Evolutionary conservation across 2,113 vertebrate species (phyloP).

Genomic region (Ageneiosus marmoratus): DNA sequence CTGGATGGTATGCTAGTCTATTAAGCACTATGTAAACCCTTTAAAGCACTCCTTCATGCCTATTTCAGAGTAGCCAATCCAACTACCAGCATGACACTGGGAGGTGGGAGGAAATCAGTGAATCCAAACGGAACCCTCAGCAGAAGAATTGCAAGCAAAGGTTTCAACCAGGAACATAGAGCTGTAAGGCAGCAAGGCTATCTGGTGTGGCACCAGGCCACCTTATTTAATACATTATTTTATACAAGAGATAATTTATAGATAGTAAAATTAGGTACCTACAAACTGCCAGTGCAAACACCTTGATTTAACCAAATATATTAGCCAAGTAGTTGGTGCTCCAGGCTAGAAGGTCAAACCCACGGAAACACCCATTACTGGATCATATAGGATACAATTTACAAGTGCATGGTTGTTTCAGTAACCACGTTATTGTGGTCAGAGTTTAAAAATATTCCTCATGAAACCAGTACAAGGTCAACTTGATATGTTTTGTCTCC

Average conservation of each 20-base stretch:
- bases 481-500: background rate
- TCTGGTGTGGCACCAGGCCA: background rate
- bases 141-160: background rate
- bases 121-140: background rate
- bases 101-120: background rate
- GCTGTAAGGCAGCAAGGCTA: background rate
- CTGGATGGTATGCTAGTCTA: background rate
- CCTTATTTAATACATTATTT: background rate
- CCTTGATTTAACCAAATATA: background rate
- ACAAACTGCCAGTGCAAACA: background rate
- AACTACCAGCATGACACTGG: background rate
- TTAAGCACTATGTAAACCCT: background rate
- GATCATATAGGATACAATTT: background rate
- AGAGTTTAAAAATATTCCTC: background rate
- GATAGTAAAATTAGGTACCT: background rate
- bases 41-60: background rate
- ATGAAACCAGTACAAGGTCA: background rate
- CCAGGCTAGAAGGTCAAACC: background rate
- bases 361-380: background rate
- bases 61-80: background rate
- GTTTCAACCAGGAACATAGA: background rate
- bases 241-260: background rate
- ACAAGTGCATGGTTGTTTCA: background rate
- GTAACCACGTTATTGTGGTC: background rate
- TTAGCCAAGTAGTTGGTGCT: background rate